Evolutionary conservation across 1,140 invertebrate species (phyloP), one percentile per base, ranked within the genome.

Genomic region (Acromyrmex echinatior): DNA sequence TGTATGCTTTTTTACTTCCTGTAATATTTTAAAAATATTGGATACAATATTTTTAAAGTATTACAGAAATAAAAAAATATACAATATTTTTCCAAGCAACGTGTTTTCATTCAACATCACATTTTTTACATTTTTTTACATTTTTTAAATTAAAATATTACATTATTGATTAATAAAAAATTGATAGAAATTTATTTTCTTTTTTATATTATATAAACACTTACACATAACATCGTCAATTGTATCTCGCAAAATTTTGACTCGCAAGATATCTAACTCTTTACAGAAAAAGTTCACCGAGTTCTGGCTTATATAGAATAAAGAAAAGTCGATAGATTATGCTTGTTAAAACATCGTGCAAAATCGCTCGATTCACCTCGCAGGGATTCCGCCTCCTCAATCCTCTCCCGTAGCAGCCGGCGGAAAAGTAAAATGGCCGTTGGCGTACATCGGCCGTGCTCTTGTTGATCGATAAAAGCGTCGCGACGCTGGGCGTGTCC

Each of bases 401-500:
- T 65, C 53, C 86, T 63, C 66, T 78, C 51, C 45, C 86, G 77
- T 86, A 85, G 86, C 78, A 77, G 63, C 86, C 49, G 49, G 62
- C 49, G 86, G 86, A 90, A 92, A 93, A 93, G 92, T 93, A 93
- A 94, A 94, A 94, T 93, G 93, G 93, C 91, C 89, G 90, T 93
- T 89, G 87, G 74, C 88, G 80, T 78, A 87, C 88, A 90, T 87
- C 82, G 90, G 77, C 88, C 71, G 82, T 87, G 85, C 66, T 88
- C 77, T 58, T 86, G 87, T 93, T 93, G 93, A 94, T 94, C 93
- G 93, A 94, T 94, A 94, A 93, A 90, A 92, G 92, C 93, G 93
- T 94, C 93, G 93, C 93, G 93, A 94, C 93, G 93, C 92, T 93
- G 93, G 93, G 93, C 93, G 93, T 94, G 93, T 94, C 93, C 90